Evolutionary conservation across 2,888 invertebrate genomes (phyloP), one percentile per base, ranked within the genome.

Genomic region (Phlogophora meticulosa): DNA sequence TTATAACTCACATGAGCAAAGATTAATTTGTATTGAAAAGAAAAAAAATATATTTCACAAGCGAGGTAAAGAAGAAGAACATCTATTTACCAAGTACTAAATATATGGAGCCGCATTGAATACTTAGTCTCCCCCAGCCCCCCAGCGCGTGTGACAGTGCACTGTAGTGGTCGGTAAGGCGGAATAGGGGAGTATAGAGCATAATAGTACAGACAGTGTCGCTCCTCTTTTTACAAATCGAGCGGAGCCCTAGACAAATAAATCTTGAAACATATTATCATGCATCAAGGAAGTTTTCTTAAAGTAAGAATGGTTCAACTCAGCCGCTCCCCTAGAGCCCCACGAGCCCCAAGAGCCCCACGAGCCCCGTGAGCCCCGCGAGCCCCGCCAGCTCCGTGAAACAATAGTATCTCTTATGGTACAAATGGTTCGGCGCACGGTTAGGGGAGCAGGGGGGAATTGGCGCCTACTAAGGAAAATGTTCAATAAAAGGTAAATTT

Each of bases 251-350:
- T 66, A 68, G 60, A 69, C 70, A 60, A 20, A 76, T 76, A 60
- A 72, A 55, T 76, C 72, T 38, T 32, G 40, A 42, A 55, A 56
- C 69, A 46, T 75, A 69, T 69, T 58, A 72, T 56, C 55, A 56
- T 76, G 70, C 22, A 69, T 69, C 76, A 60, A 51, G 55, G 60
- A 76, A 69, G 76, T 72, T 69, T 51, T 42, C 36, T 36, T 45
- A 40, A 43, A 68, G 43, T 40, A 67, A 51, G 38, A 45, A 28
- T 17, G 7, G 36, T 42, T 7, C 5, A 28, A 24, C 22, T 17
- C 13, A 42, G 34, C 28, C 48, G 28, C 0, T 32, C 20, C 32
- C 15, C 10, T 32, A 5, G 20, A 28, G 57, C 20, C 1, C 46
- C 49, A 2, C 1, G 9, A 53, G n/a, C n/a, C 13, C 28, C 15